Conservation (phyloP, 2,797 vertebrate species). For the Okamejei kenojei region DNA sequence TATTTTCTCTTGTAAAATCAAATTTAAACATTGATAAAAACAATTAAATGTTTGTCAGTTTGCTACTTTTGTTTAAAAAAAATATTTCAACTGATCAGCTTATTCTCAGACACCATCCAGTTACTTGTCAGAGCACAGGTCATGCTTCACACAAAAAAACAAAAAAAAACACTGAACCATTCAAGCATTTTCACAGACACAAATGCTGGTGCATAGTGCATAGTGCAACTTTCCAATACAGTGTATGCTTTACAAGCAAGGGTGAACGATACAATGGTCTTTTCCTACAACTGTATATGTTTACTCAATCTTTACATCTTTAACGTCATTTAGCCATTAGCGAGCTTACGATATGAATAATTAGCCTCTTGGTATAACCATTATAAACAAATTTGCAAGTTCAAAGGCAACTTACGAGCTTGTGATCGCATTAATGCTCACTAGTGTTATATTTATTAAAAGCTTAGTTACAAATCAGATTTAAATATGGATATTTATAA, state of each 20-base stretch:
- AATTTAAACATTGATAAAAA: neutral
- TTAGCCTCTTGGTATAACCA: neutral
- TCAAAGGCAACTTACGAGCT: neutral
- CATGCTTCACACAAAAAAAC: neutral
- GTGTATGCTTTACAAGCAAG: slow-evolving; percentile 10
- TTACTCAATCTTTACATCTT: neutral
- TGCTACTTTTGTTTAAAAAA: neutral
- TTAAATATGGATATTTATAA: neutral
- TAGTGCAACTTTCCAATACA: neutral
- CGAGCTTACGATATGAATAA: neutral
- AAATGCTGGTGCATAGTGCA: neutral
- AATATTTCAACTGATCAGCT: slow-evolving; percentile 23
- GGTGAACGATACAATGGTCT: slow-evolving; percentile 22
- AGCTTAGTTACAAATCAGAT: neutral
- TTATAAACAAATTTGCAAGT: neutral
- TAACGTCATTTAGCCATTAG: neutral
- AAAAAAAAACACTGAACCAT: neutral
- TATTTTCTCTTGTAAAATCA: neutral
- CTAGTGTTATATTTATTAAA: neutral
- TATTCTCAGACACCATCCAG: neutral
- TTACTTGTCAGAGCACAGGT: neutral
- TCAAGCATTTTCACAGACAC: neutral
- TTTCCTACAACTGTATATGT: neutral
- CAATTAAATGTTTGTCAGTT: neutral
- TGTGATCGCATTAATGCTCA: neutral